phyloP scores from a whole-genome alignment of 1,140 invertebrate genomes.

The Drepana arcuata region DNA sequence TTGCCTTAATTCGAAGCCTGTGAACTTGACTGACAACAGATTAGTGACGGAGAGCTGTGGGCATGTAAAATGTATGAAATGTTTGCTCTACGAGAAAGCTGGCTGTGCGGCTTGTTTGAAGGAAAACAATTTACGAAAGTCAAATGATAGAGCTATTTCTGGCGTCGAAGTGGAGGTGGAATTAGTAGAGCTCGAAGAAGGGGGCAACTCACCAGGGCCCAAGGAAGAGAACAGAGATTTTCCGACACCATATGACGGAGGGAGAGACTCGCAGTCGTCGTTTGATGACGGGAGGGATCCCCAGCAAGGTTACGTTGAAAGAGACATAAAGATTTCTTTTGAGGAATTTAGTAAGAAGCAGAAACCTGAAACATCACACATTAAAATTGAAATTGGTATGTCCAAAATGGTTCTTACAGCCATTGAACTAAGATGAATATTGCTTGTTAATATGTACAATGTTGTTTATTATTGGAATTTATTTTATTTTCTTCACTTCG shows the following conservation, averaged over 20 bases:
- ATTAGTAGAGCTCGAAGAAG: constrained; percentile 10
- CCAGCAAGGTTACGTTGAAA: neutral
- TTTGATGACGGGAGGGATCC: no score
- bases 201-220: constrained; percentile 3
- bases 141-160: no score
- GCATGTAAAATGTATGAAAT: constrained; percentile 71
- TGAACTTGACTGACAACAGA: constrained; percentile 65
- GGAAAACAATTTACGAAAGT: no score
- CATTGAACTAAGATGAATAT: neutral
- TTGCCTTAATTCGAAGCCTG: constrained; percentile 49
- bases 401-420: neutral
- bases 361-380: constrained; percentile 47
- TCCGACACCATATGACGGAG: neutral
- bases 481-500: no score
- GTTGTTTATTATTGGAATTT: neutral
- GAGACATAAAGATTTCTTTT: constrained; percentile 1
- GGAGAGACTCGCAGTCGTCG: no score
- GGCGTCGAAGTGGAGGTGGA: constrained; percentile 6
- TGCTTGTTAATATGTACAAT: neutral
- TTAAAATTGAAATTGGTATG: constrained; percentile 41
- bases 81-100: constrained; percentile 62
- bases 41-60: constrained; percentile 72
- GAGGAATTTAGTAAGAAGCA: constrained; percentile 30
- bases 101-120: constrained; percentile 55
- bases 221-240: neutral